phyloP scores from a whole-genome alignment of 2,797 vertebrate genomes.

The Rhinatrema bivittatum region DNA sequence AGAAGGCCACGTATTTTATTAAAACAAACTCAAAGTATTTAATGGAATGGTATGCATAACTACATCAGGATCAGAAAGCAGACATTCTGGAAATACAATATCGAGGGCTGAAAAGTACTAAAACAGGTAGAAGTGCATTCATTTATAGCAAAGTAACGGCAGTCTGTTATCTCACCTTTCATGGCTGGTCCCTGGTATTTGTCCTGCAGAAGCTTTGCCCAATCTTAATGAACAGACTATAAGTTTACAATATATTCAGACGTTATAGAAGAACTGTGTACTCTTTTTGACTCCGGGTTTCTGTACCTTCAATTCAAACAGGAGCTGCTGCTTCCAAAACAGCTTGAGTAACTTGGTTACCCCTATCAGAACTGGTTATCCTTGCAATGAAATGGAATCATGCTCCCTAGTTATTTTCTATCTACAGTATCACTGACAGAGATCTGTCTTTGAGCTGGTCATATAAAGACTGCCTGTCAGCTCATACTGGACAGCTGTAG shows the following conservation, averaged over 20 bases:
- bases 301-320: conserved; percentile 1
- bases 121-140: too few relatives aligned
- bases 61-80: too few relatives aligned
- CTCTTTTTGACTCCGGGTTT: too few relatives aligned
- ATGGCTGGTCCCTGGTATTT: conserved; percentile 30
- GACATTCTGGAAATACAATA: too few relatives aligned
- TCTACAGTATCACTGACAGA: conserved; percentile 8
- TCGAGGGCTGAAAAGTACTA: too few relatives aligned
- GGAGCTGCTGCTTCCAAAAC: conserved; percentile 5
- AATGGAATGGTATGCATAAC: too few relatives aligned
- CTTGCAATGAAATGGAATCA: conserved; percentile 5
- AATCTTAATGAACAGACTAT: conserved; percentile 14
- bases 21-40: too few relatives aligned
- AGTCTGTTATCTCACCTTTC: conserved; percentile 58
- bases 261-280: too few relatives aligned
- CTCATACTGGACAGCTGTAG: conserved; percentile 73
- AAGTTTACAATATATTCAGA: too few relatives aligned
- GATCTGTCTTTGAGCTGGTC: conserved; percentile 36
- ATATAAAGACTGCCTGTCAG: conserved; percentile 55
- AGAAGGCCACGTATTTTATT: too few relatives aligned
- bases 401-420: conserved; percentile 1
- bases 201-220: conserved; percentile 7
- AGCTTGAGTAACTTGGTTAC: conserved; percentile 1
- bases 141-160: too few relatives aligned
- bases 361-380: conserved; percentile 19